Conservation (phyloP, 2,113 vertebrate species). For the Probosciger aterrimus region DNA sequence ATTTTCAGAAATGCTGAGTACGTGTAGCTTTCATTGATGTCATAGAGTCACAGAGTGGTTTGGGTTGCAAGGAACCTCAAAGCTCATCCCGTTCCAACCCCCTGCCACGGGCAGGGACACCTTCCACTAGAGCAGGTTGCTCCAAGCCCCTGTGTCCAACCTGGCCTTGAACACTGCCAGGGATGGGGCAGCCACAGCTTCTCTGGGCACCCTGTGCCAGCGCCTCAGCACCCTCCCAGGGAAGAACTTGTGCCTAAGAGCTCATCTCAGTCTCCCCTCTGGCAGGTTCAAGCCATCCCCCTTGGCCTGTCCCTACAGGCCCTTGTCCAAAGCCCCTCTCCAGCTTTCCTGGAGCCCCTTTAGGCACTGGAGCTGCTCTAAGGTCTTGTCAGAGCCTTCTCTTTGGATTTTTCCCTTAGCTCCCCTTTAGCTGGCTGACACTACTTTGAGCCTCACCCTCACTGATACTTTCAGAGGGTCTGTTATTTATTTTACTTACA, state of each 20-base stretch:
- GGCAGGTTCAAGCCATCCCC: no score
- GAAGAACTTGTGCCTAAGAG: no score
- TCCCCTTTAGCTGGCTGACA: background rate
- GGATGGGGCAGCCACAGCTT: no score
- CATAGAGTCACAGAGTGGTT: background rate
- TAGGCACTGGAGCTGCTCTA: background rate
- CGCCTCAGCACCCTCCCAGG: no score
- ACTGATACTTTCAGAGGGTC: background rate
- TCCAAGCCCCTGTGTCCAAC: no score
- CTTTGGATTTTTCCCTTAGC: background rate
- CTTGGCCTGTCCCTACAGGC: no score
- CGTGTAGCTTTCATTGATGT: background rate
- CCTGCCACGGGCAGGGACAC: no score
- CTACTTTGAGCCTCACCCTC: background rate
- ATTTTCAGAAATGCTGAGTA: background rate
- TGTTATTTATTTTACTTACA: background rate
- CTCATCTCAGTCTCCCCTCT: no score
- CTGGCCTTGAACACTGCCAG: no score
- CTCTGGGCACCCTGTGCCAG: no score
- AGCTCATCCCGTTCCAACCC: background rate
- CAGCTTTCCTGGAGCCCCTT: background rate
- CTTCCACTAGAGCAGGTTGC: no score
- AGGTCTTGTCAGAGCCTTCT: background rate
- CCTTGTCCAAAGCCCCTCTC: background rate
- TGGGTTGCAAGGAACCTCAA: background rate